Percentiles rank a stretch among this genome's conserved stretches.
Conservation (phyloP, 2,113 vertebrate genomes). For the Scolopax mira region DNA sequence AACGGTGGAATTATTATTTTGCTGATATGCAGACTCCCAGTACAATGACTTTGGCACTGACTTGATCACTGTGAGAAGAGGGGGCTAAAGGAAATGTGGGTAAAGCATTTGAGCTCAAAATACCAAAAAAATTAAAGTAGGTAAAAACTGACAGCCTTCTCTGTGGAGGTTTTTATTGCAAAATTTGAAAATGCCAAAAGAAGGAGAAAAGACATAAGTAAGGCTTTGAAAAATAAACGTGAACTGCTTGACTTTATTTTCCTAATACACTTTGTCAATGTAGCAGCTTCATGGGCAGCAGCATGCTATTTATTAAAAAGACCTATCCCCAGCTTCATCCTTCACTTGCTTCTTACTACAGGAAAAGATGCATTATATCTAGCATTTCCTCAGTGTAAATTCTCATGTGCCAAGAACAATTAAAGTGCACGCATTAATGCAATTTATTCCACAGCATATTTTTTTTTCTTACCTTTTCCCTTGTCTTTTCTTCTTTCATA, state of each 20-base stretch:
- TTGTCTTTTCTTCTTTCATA: not conserved
- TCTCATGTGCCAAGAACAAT: not conserved
- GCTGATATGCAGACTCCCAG: not conserved
- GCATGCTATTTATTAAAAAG: not conserved
- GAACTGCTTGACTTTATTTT: not conserved
- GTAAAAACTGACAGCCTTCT: not conserved
- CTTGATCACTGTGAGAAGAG: not conserved
- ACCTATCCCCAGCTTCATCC: not conserved
- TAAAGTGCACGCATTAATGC: not conserved
- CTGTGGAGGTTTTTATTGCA: not conserved
- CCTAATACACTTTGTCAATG: not conserved
- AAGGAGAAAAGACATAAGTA: not conserved
- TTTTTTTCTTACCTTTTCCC: not conserved
- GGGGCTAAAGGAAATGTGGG: not conserved
- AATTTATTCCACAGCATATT: not conserved
- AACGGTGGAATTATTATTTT: slow-evolving; percentile 12
- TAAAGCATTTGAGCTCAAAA: not conserved
- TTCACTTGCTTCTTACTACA: not conserved
- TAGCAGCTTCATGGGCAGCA: not conserved
- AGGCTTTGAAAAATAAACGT: not conserved
- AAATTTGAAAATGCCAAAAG: not conserved
- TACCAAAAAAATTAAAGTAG: not conserved
- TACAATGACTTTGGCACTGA: not conserved
- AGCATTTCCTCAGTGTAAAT: not conserved
- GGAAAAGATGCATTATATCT: not conserved